Base-by-base conservation (phyloP, 2,797 vertebrate species). In the Champsocephalus gunnari region DNA sequence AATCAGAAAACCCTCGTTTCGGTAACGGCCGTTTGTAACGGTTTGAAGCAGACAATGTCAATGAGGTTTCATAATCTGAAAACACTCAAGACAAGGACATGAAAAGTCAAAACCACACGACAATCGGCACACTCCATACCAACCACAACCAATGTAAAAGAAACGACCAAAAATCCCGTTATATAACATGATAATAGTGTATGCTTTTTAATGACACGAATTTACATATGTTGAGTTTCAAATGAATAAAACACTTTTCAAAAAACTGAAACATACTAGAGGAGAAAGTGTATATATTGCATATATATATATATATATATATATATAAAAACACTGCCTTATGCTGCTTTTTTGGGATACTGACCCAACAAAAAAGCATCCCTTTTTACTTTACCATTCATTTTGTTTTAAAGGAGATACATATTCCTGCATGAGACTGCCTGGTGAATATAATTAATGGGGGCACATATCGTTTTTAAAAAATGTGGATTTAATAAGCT, bases 391-490 rank as follows among this genome's bases (percentile, higher is more conserved):
- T 58, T 54, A 48, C 13, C 17, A 21, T 69, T 57, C 8, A 24
- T 19, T 43, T 58, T 11, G 49, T n/a, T 38, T 38, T 32, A 38
- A 50, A 24, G 28, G 56, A 1, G 1, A 57, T 12, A 12, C 1
- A 41, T 65, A 3, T 45, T 50, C n/a, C 55, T 16, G 6, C 47
- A 28, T 54, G 24, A 32, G 43, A 16, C 48, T 10, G 28, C 47
- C 16, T 11, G 43, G 59, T 9, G 1, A 78, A 13, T 32, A 16
- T 71, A 19, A 83, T 81, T 81, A 65, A 79, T 83, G 55, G 71
- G 49, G 19, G 10, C 34, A 60, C 53, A 50, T 41, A 59, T 69
- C 34, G 34, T 12, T 70, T 34, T 66, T 50, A 16, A 38, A 59
- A 51, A 53, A 79, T 16, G 61, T 32, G 41, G 65, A 79, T 66